Evolutionary conservation across 2,797 vertebrate species (phyloP).

Genomic region (Pseudocheirus occidentalis): DNA sequence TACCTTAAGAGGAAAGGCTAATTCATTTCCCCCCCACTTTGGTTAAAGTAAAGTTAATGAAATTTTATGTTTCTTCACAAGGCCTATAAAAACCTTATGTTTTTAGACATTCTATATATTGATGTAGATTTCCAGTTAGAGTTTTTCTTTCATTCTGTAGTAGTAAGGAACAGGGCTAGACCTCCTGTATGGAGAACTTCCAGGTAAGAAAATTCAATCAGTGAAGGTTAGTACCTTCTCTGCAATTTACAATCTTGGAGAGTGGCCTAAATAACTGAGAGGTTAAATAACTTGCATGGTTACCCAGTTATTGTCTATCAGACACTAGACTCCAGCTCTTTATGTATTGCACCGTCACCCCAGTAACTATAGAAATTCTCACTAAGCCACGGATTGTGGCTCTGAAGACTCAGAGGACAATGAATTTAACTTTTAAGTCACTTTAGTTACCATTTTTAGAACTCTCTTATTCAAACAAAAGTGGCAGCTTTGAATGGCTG

Average conservation of each 20-base stretch:
- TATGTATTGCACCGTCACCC: background rate
- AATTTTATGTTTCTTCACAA: slow-evolving; percentile 41
- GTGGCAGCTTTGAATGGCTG: background rate
- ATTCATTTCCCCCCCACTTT: slow-evolving; percentile 13
- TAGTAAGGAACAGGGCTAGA: background rate
- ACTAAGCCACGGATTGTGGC: slow-evolving; percentile 14
- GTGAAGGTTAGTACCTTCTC: background rate
- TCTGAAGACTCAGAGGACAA: slow-evolving; percentile 22
- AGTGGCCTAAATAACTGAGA: background rate
- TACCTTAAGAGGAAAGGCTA: background rate
- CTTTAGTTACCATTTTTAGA: slow-evolving; percentile 12
- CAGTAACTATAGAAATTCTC: background rate
- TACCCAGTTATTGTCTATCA: background rate
- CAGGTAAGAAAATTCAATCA: background rate
- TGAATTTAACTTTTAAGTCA: background rate
- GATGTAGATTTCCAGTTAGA: background rate
- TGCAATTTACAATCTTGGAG: background rate
- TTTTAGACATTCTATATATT: slow-evolving; percentile 1
- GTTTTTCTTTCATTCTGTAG: background rate
- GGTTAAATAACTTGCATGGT: background rate
- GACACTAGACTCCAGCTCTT: background rate
- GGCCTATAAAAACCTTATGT: background rate
- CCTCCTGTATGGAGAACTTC: background rate
- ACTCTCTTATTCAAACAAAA: slow-evolving; percentile 11
- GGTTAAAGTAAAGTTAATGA: slow-evolving; percentile 16